phyloP scores from a whole-genome alignment of 2,113 vertebrate species.

The Vidua macroura region DNA sequence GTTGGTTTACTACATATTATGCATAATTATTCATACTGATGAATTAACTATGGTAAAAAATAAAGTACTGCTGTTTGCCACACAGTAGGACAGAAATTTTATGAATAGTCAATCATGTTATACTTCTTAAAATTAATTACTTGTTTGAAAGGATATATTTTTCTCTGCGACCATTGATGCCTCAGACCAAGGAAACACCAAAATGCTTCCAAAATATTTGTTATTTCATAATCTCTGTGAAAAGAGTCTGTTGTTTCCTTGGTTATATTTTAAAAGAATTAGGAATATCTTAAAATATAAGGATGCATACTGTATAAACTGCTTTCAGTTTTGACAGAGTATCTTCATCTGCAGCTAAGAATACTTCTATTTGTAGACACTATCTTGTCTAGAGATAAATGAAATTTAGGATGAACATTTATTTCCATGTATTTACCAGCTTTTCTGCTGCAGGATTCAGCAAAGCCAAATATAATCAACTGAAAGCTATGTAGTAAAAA shows the following conservation, averaged over 20 bases:
- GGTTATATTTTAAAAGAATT: background rate
- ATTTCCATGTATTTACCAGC: background rate
- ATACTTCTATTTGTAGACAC: background rate
- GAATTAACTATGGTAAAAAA: background rate
- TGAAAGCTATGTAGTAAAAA: background rate
- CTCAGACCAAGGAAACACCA: background rate
- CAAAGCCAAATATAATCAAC: background rate
- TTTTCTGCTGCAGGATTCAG: background rate
- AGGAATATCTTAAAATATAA: background rate
- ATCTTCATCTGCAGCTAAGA: background rate
- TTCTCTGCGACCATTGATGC: background rate
- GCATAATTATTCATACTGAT: background rate
- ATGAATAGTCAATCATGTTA: background rate
- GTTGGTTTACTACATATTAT: background rate
- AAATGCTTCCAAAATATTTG: background rate
- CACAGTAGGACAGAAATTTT: background rate
- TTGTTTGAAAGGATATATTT: background rate
- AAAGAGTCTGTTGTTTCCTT: background rate
- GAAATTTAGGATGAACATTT: background rate
- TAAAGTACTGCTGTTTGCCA: background rate
- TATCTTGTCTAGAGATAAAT: background rate
- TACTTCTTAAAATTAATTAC: background rate
- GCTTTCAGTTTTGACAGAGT: background rate
- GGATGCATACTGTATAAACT: background rate
- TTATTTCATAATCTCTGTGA: background rate